Percentiles rank a stretch among this genome's conserved stretches.
Evolutionary conservation across 2,797 vertebrate species (phyloP).

Genomic region (Distichodus sexfasciatus): DNA sequence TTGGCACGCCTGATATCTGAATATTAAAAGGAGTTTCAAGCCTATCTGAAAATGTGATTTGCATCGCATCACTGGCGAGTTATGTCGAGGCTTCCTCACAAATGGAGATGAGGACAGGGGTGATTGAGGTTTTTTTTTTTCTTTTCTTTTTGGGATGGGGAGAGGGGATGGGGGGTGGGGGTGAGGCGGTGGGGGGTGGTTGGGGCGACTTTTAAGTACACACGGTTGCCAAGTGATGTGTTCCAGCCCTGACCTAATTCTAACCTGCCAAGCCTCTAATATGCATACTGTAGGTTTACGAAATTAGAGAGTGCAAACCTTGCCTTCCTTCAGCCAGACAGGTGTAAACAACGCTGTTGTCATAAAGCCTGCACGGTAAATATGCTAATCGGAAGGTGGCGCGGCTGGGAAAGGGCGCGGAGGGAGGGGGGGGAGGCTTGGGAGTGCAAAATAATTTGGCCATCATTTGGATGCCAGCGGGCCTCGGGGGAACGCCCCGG

Average conservation of each 20-base stretch:
- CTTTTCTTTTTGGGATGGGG: too few relatives aligned
- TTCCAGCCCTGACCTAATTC: slow-evolving; percentile 84
- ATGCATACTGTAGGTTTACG: slow-evolving; percentile 82
- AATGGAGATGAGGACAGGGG: slow-evolving; percentile 42
- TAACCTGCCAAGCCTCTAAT: slow-evolving; percentile 80
- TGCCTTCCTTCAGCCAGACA: slow-evolving; percentile 67
- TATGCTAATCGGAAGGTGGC: slow-evolving; percentile 77
- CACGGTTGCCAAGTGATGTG: slow-evolving; percentile 83
- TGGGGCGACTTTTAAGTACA: too few relatives aligned
- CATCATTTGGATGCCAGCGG: slow-evolving; percentile 76
- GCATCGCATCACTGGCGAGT: slow-evolving; percentile 80
- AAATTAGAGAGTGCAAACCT: slow-evolving; percentile 77
- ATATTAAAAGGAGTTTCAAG: slow-evolving; percentile 85
- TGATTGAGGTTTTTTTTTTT: too few relatives aligned
- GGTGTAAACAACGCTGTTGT: slow-evolving; percentile 80
- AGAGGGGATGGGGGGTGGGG: slow-evolving; percentile 43
- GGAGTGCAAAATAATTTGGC: slow-evolving; percentile 79
- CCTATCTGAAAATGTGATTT: slow-evolving; percentile 86
- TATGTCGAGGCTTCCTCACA: slow-evolving; percentile 75
- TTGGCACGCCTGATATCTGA: slow-evolving; percentile 79
- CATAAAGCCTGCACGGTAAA: slow-evolving; percentile 74
- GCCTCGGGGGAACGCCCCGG: slow-evolving; percentile 72
- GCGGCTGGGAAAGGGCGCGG: slow-evolving; percentile 43
- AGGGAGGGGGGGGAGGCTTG: slow-evolving; percentile 48
- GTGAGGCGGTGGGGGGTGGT: slow-evolving; percentile 60